Base-by-base conservation (phyloP, 2,797 vertebrate species). In the Poecile montanus region DNA sequence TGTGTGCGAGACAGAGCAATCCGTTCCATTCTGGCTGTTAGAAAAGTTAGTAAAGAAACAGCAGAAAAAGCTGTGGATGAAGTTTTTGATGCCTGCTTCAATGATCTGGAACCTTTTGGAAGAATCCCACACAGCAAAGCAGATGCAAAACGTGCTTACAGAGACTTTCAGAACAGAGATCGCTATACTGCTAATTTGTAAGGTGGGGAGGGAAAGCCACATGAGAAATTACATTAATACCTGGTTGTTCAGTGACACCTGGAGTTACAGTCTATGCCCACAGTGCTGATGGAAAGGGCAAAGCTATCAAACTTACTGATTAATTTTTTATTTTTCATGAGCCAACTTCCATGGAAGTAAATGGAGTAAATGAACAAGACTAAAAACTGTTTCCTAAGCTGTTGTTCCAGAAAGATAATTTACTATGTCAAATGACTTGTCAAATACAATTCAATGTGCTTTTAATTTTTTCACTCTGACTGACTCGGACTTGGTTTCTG, bases 81-180 rank as follows among this genome's bases (percentile, higher is more conserved):
- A 78, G 99, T 99, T 86, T 99, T 99, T 85, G 98, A 99, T 95
- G 97, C 98, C 42, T 99, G 99, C 94, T 99, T 99, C 97, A 99
- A 98, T 54, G 99, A 99, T 96, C 98, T 98, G 42, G 98, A 98
- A 18, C 99, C 99, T n/a, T 99, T 99, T 61, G 99, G 98, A 90
- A 98, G 99, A 78, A 99, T 99, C 85, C 99, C 99, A 1, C 99
- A 99, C 96, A 97, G 88, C 95, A 98, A 98, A 89, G 97, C 93
- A 44, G 98, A 99, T 21, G 99, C 99, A 58, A 98, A 92, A 62
- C 98, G 99, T 23, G 99, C 99, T 85, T 93, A 98, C 88, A 98
- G 97, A 95, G 98, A 99, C 94, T 99, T 99, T 80, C 96, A 98
- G 89, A 99, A 98, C 98, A 98, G 99, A 81, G 97, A 98, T 94